Conservation (phyloP, 1,140 invertebrate genomes). For the Papilio glaucus region DNA sequence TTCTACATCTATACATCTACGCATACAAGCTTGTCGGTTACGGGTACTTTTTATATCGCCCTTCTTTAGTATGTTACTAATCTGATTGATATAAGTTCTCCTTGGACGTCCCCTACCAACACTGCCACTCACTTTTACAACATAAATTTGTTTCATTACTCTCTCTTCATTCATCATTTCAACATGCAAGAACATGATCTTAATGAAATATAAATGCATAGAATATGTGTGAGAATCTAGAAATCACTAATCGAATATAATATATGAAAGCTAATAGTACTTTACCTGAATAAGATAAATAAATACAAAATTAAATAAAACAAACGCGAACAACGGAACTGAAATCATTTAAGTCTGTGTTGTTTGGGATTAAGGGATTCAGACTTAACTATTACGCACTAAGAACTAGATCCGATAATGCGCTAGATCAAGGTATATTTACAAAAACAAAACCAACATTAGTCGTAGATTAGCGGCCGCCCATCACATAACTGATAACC, state of each 20-base stretch:
- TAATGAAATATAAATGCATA: neutral
- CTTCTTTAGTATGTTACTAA: too few relatives aligned
- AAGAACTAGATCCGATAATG: conserved; percentile 29
- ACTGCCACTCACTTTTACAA: too few relatives aligned
- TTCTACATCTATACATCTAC: too few relatives aligned
- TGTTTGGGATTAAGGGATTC: conserved; percentile 18
- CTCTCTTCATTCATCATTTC: too few relatives aligned
- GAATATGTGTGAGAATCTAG: neutral
- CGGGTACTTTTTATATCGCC: too few relatives aligned
- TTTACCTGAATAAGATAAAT: neutral
- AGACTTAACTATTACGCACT: conserved; percentile 24
- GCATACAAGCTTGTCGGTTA: too few relatives aligned
- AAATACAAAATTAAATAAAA: neutral
- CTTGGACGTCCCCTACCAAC: too few relatives aligned
- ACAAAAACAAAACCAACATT: conserved; percentile 66
- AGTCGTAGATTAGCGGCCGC: conserved; percentile 58
- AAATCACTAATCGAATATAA: too few relatives aligned
- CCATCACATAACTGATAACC: conserved; percentile 48
- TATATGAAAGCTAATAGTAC: neutral
- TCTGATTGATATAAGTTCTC: too few relatives aligned
- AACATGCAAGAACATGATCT: neutral
- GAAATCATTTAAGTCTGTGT: neutral
- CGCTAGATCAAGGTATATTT: conserved; percentile 46
- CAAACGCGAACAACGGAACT: neutral
- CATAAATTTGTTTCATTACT: too few relatives aligned